phyloP scores from a whole-genome alignment of 2,113 vertebrate species.

The Gymnarchus niloticus region DNA sequence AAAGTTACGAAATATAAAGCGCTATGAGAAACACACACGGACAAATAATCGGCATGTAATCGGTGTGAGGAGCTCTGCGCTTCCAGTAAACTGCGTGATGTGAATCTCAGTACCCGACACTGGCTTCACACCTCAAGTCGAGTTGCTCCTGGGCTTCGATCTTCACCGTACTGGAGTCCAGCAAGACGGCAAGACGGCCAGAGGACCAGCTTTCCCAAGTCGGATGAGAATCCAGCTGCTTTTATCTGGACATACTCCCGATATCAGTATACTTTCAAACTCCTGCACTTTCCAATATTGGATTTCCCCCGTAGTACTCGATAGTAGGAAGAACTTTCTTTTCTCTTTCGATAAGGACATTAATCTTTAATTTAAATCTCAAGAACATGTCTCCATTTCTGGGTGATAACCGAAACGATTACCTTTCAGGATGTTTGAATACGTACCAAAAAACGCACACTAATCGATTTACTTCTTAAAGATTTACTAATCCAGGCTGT shows the following conservation, averaged over 20 bases:
- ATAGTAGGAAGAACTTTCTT: neutral
- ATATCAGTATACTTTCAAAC: neutral
- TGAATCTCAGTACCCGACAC: no score
- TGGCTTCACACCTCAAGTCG: no score
- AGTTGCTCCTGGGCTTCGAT: neutral
- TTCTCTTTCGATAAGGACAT: neutral
- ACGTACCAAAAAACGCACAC: neutral
- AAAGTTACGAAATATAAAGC: neutral
- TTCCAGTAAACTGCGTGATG: neutral
- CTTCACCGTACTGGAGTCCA: no score
- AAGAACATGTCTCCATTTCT: neutral
- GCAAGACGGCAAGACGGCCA: neutral
- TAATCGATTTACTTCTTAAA: neutral
- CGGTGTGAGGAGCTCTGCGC: slow-evolving; percentile 11
- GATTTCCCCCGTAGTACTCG: neutral
- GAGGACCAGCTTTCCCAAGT: neutral
- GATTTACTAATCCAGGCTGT: neutral
- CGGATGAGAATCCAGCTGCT: neutral
- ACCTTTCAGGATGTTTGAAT: neutral
- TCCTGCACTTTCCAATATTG: neutral
- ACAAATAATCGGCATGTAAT: slow-evolving; percentile 38
- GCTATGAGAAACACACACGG: slow-evolving; percentile 23
- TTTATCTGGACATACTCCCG: neutral
- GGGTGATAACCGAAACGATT: neutral
- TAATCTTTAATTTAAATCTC: no score